Conservation (phyloP, 2,888 invertebrate species). For the Plagodis dolabraria region DNA sequence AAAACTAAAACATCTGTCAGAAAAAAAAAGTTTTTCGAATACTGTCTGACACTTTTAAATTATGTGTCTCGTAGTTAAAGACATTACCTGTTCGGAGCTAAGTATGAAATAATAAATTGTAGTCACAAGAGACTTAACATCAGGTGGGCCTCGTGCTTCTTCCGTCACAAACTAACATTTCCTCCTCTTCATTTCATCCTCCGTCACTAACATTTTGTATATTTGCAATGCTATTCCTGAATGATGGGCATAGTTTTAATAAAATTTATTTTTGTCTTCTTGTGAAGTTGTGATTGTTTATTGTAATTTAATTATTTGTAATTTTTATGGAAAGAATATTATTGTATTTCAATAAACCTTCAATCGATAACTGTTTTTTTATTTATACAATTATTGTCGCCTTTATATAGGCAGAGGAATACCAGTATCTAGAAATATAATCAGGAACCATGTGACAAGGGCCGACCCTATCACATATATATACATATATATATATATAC, state of each 20-base stretch:
- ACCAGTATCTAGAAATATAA: too few relatives aligned
- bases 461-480: too few relatives aligned
- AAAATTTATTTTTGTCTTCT: slow-evolving; percentile 36
- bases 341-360: slow-evolving; percentile 51
- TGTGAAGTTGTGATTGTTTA: slow-evolving; percentile 49
- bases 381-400: slow-evolving; percentile 5
- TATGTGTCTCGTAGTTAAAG: too few relatives aligned
- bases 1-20: too few relatives aligned
- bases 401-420: too few relatives aligned
- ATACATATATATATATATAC: too few relatives aligned
- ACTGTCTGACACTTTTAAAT: too few relatives aligned
- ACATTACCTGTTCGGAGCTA: not conserved
- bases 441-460: too few relatives aligned
- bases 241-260: slow-evolving; percentile 31
- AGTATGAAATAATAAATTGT: slow-evolving; percentile 15
- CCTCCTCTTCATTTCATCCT: too few relatives aligned
- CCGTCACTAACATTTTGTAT: slow-evolving; percentile 10
- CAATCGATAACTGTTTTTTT: slow-evolving; percentile 42
- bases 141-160: too few relatives aligned
- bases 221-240: slow-evolving; percentile 45
- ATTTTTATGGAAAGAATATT: slow-evolving; percentile 50
- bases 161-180: not conserved
- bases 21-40: too few relatives aligned
- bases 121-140: not conserved
- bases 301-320: slow-evolving; percentile 42